phyloP scores from a whole-genome alignment of 2,113 vertebrate genomes.

The Megaceryle torquata region DNA sequence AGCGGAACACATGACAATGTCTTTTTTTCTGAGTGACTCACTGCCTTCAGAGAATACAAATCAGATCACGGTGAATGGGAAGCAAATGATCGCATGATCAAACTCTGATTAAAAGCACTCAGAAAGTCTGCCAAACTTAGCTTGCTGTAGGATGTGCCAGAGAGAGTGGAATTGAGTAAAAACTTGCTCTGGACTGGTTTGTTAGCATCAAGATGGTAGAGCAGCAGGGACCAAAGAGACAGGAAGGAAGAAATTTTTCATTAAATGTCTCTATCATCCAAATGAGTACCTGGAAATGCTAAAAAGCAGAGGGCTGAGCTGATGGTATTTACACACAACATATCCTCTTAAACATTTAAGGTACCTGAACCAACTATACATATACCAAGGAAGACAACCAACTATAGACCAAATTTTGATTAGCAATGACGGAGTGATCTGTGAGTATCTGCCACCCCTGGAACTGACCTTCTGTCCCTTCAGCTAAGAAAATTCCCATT shows the following conservation, averaged over 20 bases:
- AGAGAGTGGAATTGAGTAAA: background rate
- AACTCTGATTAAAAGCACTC: background rate
- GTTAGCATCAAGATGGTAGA: background rate
- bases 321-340: background rate
- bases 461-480: background rate
- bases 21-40: background rate
- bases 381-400: background rate
- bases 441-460: background rate
- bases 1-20: background rate
- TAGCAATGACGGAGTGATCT: background rate
- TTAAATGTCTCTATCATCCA: background rate
- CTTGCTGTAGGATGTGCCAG: background rate
- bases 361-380: background rate
- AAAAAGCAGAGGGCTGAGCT: background rate
- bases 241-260: background rate
- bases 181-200: background rate
- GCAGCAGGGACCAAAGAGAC: background rate
- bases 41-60: constrained; percentile 5
- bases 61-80: background rate
- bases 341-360: background rate
- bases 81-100: background rate
- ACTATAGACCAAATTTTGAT: background rate
- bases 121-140: background rate
- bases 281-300: background rate
- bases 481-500: background rate